These are phyloP conservation scores for Drosophila sulfurigaster DNA, from an alignment of 1,140 invertebrate genomes.

Conservation along the genomic window DNA sequence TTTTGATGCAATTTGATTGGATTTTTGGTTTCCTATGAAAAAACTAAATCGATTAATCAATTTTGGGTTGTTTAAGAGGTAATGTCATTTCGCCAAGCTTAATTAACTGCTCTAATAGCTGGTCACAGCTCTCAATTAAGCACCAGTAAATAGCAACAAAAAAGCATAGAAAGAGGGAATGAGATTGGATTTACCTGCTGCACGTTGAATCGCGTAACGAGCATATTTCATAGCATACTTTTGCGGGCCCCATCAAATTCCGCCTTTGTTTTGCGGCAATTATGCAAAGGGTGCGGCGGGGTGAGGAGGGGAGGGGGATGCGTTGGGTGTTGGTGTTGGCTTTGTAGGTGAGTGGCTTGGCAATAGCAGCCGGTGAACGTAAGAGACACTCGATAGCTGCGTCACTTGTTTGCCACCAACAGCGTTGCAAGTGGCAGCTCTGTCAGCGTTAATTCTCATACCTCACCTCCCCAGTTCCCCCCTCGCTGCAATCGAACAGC, in stretches of 20 bases:
- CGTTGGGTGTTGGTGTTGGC: too few relatives aligned
- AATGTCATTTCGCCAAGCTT: constrained; percentile 25
- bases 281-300: constrained; percentile 28
- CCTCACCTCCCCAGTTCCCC: constrained; percentile 1
- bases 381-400: constrained; percentile 30
- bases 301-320: background rate
- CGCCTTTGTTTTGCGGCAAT: constrained; percentile 43
- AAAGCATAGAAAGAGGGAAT: too few relatives aligned
- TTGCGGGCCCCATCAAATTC: constrained; percentile 42
- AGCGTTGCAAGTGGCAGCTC: constrained; percentile 41
- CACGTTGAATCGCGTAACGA: constrained; percentile 35
- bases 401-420: constrained; percentile 43
- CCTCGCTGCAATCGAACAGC: constrained; percentile 3
- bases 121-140: constrained; percentile 47
- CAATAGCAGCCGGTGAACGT: background rate
- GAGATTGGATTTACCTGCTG: background rate
- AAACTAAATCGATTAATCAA: constrained; percentile 12
- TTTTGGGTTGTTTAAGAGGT: constrained; percentile 14
- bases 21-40: constrained; percentile 19
- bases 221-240: constrained; percentile 47
- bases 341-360: background rate
- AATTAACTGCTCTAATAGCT: constrained; percentile 59
- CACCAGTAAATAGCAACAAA: background rate
- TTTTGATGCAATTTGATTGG: constrained; percentile 25
- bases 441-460: constrained; percentile 42